A percentile compares a stretch with the other conserved stretches of the same genome.
Conservation (phyloP, 2,888 invertebrate genomes). For the Rhingia rostrata region DNA sequence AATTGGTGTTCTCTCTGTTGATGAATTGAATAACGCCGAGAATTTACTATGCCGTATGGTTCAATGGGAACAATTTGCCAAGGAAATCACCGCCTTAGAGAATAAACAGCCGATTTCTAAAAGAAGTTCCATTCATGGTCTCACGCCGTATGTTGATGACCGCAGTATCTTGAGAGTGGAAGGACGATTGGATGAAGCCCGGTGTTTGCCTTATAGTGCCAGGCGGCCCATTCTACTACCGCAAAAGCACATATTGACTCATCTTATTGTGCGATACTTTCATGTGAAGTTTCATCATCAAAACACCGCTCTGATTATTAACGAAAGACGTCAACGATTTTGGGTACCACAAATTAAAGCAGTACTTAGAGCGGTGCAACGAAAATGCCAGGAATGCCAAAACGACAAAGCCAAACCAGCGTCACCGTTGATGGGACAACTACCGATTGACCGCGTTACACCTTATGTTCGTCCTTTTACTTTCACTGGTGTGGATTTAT, state of each 20-base stretch:
- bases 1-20: background rate
- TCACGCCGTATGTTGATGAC: background rate
- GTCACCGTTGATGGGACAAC: constrained; percentile 63
- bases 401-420: constrained; percentile 37
- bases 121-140: too few relatives aligned
- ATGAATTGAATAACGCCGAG: background rate
- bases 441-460: background rate
- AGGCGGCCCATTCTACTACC: constrained; percentile 24
- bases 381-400: constrained; percentile 48
- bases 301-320: constrained; percentile 30
- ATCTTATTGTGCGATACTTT: constrained; percentile 1
- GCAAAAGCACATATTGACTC: background rate
- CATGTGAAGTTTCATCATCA: constrained; percentile 27
- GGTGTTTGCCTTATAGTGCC: constrained; percentile 13
- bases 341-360: constrained; percentile 40
- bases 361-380: constrained; percentile 37
- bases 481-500: too few relatives aligned
- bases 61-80: too few relatives aligned
- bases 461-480: constrained; percentile 50
- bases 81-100: too few relatives aligned
- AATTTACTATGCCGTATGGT: too few relatives aligned
- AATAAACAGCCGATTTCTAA: too few relatives aligned
- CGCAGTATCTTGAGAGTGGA: background rate
- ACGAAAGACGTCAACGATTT: constrained; percentile 44
- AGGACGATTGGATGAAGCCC: constrained; percentile 19